Evolutionary conservation across 2,888 invertebrate genomes (phyloP).

Genomic region (Lottia scabra): DNA sequence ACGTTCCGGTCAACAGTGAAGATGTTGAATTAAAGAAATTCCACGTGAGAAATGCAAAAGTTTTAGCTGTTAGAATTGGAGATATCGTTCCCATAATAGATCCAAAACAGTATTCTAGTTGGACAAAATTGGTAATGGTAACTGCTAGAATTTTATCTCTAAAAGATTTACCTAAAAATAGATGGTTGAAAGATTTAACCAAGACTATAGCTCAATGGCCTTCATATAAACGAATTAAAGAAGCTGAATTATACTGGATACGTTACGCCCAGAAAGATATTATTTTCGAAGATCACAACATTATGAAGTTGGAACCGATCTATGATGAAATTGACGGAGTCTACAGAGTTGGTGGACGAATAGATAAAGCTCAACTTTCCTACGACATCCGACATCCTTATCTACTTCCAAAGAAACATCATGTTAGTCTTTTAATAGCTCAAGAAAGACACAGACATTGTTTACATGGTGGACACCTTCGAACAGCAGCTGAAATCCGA

Average conservation of each 20-base stretch:
- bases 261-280: neutral
- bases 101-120: neutral
- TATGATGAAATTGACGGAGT: neutral
- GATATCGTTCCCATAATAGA: neutral
- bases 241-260: constrained; percentile 1
- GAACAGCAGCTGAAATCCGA: neutral
- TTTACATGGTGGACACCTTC: neutral
- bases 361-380: neutral
- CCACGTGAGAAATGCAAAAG: constrained; percentile 1
- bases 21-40: neutral
- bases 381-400: neutral
- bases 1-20: neutral
- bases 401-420: neutral
- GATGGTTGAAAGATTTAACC: neutral
- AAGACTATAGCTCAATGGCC: neutral
- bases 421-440: neutral
- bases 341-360: neutral
- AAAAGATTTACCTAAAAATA: neutral
- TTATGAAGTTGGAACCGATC: neutral
- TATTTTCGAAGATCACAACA: neutral
- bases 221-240: neutral
- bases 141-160: neutral
- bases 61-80: neutral
- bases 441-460: neutral
- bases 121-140: neutral